Percentiles rank a stretch among this genome's conserved stretches.
Conservation (phyloP, 2,113 vertebrate species). For the Aleadryas rufinucha region DNA sequence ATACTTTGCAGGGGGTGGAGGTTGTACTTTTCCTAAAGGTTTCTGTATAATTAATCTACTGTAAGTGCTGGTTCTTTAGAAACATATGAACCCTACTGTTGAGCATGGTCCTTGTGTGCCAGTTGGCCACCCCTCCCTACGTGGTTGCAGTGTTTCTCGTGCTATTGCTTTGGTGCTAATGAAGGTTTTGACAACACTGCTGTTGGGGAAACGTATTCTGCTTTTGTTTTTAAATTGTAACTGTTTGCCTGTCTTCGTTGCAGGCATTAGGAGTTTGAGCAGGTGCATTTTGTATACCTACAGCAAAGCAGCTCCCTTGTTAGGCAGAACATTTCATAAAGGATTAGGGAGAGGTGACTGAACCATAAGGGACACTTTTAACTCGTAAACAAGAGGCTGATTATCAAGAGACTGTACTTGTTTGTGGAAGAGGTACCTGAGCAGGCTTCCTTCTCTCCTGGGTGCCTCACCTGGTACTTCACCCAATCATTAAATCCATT, state of each 20-base stretch:
- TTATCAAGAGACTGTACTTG: slow-evolving; percentile 64
- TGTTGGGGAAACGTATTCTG: background rate
- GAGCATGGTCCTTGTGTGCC: background rate
- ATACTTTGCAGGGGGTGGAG: background rate
- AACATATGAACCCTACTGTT: background rate
- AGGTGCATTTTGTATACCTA: slow-evolving; percentile 41
- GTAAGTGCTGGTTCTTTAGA: background rate
- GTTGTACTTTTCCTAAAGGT: slow-evolving; percentile 19
- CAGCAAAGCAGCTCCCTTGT: slow-evolving; percentile 38
- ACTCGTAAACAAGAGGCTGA: slow-evolving; percentile 60
- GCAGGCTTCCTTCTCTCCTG: slow-evolving; percentile 58
- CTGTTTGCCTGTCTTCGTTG: background rate
- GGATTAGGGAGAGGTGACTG: background rate
- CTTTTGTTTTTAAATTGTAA: slow-evolving; percentile 48
- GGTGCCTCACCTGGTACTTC: slow-evolving; percentile 28
- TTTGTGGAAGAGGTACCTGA: slow-evolving; percentile 67
- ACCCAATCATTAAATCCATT: background rate
- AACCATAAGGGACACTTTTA: slow-evolving; percentile 49
- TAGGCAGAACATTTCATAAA: slow-evolving; percentile 13
- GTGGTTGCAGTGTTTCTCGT: background rate
- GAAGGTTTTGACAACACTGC: slow-evolving; percentile 33
- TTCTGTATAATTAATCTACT: slow-evolving; percentile 19
- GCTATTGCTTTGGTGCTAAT: background rate
- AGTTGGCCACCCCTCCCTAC: slow-evolving; percentile 8
- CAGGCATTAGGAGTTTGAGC: background rate